Evolutionary conservation across 1,140 invertebrate species (phyloP), one percentile per base, ranked within the genome.

Genomic region (Kradibia gibbosae): DNA sequence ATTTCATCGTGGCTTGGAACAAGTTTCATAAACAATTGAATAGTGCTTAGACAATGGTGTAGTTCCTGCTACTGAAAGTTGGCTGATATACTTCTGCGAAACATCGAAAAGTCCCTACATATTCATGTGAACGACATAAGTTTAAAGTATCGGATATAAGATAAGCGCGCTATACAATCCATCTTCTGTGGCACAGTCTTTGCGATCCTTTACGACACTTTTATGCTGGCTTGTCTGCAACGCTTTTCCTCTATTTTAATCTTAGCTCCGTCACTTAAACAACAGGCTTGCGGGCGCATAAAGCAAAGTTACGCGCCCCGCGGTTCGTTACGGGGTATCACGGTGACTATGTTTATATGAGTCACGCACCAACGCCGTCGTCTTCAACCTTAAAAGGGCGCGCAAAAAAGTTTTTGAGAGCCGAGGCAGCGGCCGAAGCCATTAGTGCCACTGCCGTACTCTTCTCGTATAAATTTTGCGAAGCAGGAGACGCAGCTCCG

Each of bases 381-480:
- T 25, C 57, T 1, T 8, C 7, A 11, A 10, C 20, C 28, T n/a
- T 17, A 0, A 55, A 55, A 17, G 8, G 22, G 2, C 3, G 3
- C 53, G 22, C 22, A 11, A 17, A 48, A 20, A 73, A 48, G 50
- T 60, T 75, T 75, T n/a, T 57, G 55, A 42, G 74, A 36, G 55
- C 45, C 15, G 25, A 31, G 20, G 5, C 36, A 28, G 31, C 53
- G n/a, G 45, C 0, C 62, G 34, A 42, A 50, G 48, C 50, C 72
- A 74, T 74, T 74, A 74, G 28, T 55, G 48, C 31, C 72, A 55
- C 28, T 55, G 72, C 48, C 48, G 53, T 74, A 48, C 15, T 22
- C 28, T 60, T 60, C 22, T 45, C 55, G 73, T 75, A 75, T 75
- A 75, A 75, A 75, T 62, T 75, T 75, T 39, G 31, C 50, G 72